A percentile compares a stretch with the other conserved stretches of the same genome.
Conservation (phyloP, 2,797 vertebrate species). For the Helostoma temminkii region DNA sequence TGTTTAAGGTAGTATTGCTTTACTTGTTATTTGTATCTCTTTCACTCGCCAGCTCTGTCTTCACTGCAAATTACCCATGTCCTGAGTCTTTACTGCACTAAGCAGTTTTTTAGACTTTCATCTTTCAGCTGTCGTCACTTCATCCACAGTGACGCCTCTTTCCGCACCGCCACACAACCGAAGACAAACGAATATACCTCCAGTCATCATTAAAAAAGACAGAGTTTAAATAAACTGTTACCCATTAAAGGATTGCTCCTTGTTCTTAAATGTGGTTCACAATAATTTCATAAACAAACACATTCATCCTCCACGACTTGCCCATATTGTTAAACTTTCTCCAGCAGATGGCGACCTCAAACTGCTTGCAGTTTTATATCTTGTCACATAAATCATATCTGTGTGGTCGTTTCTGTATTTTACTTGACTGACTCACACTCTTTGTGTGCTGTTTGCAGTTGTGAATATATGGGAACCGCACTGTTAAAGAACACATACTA, state of each 20-base stretch:
- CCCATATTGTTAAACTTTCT: slow-evolving; percentile 1
- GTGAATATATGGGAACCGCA: no score
- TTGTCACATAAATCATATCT: background rate
- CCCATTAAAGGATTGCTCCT: no score
- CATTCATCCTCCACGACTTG: background rate
- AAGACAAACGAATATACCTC: slow-evolving; percentile 17
- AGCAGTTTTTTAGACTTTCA: slow-evolving; percentile 63
- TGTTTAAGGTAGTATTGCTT: slow-evolving; percentile 13
- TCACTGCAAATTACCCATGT: slow-evolving; percentile 72
- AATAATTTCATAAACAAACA: background rate
- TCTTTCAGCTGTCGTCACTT: slow-evolving; percentile 59
- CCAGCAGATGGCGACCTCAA: slow-evolving; percentile 76
- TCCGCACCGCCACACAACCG: slow-evolving; percentile 35
- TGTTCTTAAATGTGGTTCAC: slow-evolving; percentile 1
- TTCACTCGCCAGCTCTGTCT: slow-evolving; percentile 63
- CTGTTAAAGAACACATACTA: background rate
- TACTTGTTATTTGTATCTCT: slow-evolving; percentile 45
- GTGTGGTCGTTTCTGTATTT: background rate
- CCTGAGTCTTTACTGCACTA: slow-evolving; percentile 25
- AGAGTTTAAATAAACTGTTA: no score
- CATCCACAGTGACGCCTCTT: slow-evolving; percentile 46
- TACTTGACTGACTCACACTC: background rate
- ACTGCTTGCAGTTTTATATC: background rate
- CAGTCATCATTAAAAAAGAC: background rate
- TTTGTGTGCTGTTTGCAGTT: background rate